Base-by-base conservation (phyloP, 2,113 vertebrate genomes). In the Gasterosteus aculeatus region DNA sequence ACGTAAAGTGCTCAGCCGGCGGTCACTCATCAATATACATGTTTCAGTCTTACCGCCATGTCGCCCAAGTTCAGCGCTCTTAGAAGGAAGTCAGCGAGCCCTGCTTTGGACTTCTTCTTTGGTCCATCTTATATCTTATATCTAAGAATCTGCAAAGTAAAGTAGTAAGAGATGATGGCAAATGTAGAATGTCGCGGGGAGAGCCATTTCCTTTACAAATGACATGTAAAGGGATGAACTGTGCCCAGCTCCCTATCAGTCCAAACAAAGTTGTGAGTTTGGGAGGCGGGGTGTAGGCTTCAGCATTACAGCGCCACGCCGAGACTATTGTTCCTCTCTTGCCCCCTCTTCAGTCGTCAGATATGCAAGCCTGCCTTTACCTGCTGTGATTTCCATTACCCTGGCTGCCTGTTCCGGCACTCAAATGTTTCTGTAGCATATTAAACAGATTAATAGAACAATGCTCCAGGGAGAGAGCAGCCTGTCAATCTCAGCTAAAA, bases 371-470 rank as follows among this genome's bases (percentile, higher is more conserved):
- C 92, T 66, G 87, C 89, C 81, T 29, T 85, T 89, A 82, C 94
- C 93, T 88, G 74, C 85, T 92, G 94, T 87, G 92, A 88, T 94
- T 66, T 94, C 95, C 91, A 95, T 92, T 92, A 94, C 94, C 88
- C 90, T 78, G 80, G 15, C 92, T 92, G 91, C 91, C 93, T 90
- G 72, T 92, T 92, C 85, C 91, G 65, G 91, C 90, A 88, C 93
- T 90, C 81, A 35, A 92, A 87, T 93, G 88, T 90, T 94, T 95
- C 94, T 93, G 94, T 72, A 94, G 95, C 94, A 94, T 94, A 95
- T 96, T 95, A 96, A 97, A 94, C 93, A 95, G 94, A 96, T 95
- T 95, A 94, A 96, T 94, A 93, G 93, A 87, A 95, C 92, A 87
- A 94, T 95, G 94, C 94, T 77, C 91, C 92, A 80, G 95, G 94